phyloP scores from a whole-genome alignment of 2,797 vertebrate genomes.

The Cyprinella venusta region DNA sequence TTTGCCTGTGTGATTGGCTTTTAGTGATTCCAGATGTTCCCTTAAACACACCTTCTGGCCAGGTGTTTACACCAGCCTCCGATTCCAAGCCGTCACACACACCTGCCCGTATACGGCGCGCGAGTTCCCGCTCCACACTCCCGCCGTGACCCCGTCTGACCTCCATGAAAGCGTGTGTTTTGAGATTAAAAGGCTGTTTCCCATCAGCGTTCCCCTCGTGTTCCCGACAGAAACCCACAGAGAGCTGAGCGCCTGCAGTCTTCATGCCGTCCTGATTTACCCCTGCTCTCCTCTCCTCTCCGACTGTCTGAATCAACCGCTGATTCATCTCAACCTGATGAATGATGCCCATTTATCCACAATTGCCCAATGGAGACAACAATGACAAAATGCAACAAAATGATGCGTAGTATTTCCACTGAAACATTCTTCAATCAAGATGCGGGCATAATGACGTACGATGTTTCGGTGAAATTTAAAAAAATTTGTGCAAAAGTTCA shows the following conservation, averaged over 20 bases:
- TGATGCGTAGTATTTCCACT: too few species aligned
- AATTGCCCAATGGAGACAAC: neutral
- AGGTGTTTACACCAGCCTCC: neutral
- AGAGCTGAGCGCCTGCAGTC: slow-evolving; percentile 33
- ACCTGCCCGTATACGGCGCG: neutral
- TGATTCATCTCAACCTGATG: slow-evolving; percentile 17
- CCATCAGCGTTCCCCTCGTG: slow-evolving; percentile 18
- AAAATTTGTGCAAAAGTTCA: too few species aligned
- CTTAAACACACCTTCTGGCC: slow-evolving; percentile 30
- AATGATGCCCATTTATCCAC: slow-evolving; percentile 26
- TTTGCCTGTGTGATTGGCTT: slow-evolving; percentile 32
- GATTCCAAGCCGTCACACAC: slow-evolving; percentile 21
- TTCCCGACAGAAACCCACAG: slow-evolving; percentile 46
- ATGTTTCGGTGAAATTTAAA: too few species aligned
- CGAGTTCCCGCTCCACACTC: slow-evolving; percentile 1
- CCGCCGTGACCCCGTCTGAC: slow-evolving; percentile 28
- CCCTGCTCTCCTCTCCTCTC: slow-evolving; percentile 27
- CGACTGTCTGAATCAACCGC: neutral
- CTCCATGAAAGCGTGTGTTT: slow-evolving; percentile 45
- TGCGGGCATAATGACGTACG: too few species aligned
- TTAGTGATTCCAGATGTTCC: slow-evolving; percentile 42
- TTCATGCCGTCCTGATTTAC: slow-evolving; percentile 43
- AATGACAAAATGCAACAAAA: neutral
- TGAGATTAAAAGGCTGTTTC: slow-evolving; percentile 56
- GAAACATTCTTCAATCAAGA: too few species aligned